Evolutionary conservation across 2,888 invertebrate species (phyloP).

Genomic region (Meandrusa payeni): DNA sequence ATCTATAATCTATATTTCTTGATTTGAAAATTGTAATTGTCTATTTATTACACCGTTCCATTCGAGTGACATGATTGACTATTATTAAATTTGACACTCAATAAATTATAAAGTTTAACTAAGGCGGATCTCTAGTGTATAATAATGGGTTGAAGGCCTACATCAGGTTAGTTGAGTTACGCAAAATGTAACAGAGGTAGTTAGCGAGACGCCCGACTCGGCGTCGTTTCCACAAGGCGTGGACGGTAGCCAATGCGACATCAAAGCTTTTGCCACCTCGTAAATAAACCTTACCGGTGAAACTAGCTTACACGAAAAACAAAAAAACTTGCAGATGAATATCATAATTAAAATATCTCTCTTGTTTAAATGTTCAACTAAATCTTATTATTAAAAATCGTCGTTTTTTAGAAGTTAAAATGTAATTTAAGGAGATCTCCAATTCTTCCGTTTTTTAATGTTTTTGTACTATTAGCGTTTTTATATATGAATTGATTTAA

Average conservation of each 20-base stretch:
- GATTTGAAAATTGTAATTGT: too few species aligned
- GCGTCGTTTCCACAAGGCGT: slow-evolving; percentile 39
- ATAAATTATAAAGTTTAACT: too few species aligned
- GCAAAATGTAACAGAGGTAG: slow-evolving; percentile 33
- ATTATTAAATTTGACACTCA: too few species aligned
- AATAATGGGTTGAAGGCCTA: slow-evolving; percentile 25
- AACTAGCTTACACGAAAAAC: slow-evolving; percentile 31
- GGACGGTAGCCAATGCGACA: slow-evolving; percentile 59
- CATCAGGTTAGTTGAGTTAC: slow-evolving; percentile 30
- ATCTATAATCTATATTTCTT: too few species aligned
- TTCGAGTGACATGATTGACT: too few species aligned
- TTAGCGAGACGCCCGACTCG: slow-evolving; percentile 29
- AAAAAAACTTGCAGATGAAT: slow-evolving; percentile 31
- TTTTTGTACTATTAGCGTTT: too few species aligned
- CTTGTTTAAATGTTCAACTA: slow-evolving; percentile 11
- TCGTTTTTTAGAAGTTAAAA: too few species aligned
- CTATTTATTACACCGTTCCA: too few species aligned
- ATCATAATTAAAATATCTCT: slow-evolving; percentile 17
- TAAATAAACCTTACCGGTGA: slow-evolving; percentile 53
- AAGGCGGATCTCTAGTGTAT: too few species aligned
- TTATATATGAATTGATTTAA: too few species aligned
- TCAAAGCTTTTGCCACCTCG: slow-evolving; percentile 64
- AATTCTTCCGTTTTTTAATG: too few species aligned
- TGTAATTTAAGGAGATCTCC: too few species aligned
- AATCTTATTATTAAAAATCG: slow-evolving; percentile 1